These are phyloP conservation scores for Hedya salicella DNA, from an alignment of 2,888 invertebrate genomes.

Conservation along the genomic window DNA sequence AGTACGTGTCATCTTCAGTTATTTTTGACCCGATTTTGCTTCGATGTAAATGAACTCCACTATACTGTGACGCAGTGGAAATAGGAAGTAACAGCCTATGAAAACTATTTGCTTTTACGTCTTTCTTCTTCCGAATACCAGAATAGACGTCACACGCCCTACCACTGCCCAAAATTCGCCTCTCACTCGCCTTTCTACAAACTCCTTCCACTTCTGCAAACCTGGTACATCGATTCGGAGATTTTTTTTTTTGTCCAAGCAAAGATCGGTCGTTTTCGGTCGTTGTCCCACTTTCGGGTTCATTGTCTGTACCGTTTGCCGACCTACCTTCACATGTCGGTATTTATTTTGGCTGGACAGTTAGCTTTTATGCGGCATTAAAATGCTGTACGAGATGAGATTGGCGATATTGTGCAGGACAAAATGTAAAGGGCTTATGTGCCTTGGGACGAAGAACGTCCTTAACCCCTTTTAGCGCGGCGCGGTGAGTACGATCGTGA, in stretches of 20 bases:
- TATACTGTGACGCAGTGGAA: neutral
- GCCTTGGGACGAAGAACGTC: neutral
- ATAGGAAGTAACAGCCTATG: neutral
- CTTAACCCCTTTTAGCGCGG: neutral
- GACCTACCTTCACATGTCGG: slow-evolving; percentile 82
- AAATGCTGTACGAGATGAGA: slow-evolving; percentile 73
- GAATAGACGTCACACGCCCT: slow-evolving; percentile 30
- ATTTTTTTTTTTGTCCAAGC: slow-evolving; percentile 69
- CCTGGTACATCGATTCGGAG: slow-evolving; percentile 69
- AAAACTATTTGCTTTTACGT: neutral
- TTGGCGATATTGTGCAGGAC: slow-evolving; percentile 58
- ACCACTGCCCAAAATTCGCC: slow-evolving; percentile 53
- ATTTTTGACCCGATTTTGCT: slow-evolving; percentile 15
- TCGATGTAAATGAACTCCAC: slow-evolving; percentile 22
- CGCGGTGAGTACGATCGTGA: neutral
- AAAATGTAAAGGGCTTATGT: neutral
- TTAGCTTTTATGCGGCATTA: slow-evolving; percentile 78
- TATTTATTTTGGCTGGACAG: slow-evolving; percentile 76
- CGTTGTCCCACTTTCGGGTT: slow-evolving; percentile 71
- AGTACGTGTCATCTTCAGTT: slow-evolving; percentile 9
- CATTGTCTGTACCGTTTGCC: slow-evolving; percentile 78
- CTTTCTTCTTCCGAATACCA: slow-evolving; percentile 6
- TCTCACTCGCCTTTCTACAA: slow-evolving; percentile 58
- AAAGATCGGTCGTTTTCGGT: slow-evolving; percentile 65
- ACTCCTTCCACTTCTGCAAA: slow-evolving; percentile 77